Evolutionary conservation across 2,888 invertebrate species (phyloP).

Genomic region (Eristalis pertinax): DNA sequence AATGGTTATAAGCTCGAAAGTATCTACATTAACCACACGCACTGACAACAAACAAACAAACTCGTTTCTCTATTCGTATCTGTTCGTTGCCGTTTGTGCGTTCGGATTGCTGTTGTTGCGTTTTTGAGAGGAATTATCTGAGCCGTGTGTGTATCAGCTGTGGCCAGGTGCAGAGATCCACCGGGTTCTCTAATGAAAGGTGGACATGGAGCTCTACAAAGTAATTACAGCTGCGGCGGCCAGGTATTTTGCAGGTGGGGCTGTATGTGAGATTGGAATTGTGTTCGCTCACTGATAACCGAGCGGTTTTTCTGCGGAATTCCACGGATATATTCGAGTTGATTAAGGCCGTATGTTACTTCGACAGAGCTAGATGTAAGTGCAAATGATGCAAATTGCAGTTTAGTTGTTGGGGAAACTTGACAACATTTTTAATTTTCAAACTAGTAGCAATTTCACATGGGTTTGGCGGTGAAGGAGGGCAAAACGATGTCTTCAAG

Average conservation of each 20-base stretch:
- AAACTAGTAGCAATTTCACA: too few relatives aligned
- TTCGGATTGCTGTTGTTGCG: background rate
- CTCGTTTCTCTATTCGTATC: too few relatives aligned
- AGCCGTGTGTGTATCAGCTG: background rate
- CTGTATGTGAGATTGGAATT: background rate
- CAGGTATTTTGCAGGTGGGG: background rate
- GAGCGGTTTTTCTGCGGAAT: background rate
- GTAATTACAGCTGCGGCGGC: background rate
- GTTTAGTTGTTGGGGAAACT: background rate
- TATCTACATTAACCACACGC: background rate
- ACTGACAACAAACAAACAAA: background rate
- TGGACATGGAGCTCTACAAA: conserved; percentile 1
- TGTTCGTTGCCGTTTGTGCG: background rate
- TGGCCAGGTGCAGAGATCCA: background rate
- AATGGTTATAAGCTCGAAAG: background rate
- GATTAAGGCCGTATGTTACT: too few relatives aligned
- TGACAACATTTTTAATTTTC: too few relatives aligned
- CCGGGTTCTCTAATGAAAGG: conserved; percentile 1
- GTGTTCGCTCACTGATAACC: background rate
- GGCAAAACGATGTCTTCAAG: too few relatives aligned
- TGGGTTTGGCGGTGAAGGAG: too few relatives aligned
- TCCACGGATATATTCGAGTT: background rate
- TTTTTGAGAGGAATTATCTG: conserved; percentile 7
- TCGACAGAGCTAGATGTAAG: too few relatives aligned
- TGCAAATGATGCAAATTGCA: too few relatives aligned